phyloP scores from a whole-genome alignment of 2,888 invertebrate genomes.

The Acanthacorydalis orientalis region DNA sequence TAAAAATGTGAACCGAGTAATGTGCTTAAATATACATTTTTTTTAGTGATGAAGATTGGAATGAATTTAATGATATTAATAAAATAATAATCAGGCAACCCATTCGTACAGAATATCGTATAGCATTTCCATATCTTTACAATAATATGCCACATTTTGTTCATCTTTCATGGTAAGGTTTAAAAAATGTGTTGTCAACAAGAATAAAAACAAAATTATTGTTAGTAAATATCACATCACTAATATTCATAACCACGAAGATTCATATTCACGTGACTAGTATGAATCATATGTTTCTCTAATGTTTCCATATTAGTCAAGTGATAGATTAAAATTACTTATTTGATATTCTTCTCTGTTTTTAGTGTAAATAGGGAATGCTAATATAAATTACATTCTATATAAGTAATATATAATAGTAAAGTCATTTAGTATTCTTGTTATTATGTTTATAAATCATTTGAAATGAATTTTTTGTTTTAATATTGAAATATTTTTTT shows the following conservation, averaged over 20 bases:
- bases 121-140: constrained; percentile 97
- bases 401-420: background rate
- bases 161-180: constrained; percentile 86
- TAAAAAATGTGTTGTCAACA: background rate
- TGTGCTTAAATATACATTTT: constrained; percentile 7
- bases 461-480: too few species aligned
- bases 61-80: constrained; percentile 99
- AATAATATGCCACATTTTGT: constrained; percentile 98
- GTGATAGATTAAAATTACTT: constrained; percentile 33
- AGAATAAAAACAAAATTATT: too few species aligned
- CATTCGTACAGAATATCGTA: constrained; percentile 95
- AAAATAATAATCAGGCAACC: constrained; percentile 99
- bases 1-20: background rate
- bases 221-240: too few species aligned
- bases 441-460: too few species aligned
- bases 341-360: constrained; percentile 35
- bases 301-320: constrained; percentile 33
- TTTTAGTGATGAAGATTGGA: constrained; percentile 96
- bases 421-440: too few species aligned
- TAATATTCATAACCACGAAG: too few species aligned
- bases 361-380: constrained; percentile 29
- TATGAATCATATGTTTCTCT: background rate
- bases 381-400: constrained; percentile 37
- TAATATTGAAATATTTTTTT: too few species aligned
- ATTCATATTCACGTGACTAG: background rate